Conservation (phyloP, 1,140 invertebrate species). For the Penaeus vannamei region DNA sequence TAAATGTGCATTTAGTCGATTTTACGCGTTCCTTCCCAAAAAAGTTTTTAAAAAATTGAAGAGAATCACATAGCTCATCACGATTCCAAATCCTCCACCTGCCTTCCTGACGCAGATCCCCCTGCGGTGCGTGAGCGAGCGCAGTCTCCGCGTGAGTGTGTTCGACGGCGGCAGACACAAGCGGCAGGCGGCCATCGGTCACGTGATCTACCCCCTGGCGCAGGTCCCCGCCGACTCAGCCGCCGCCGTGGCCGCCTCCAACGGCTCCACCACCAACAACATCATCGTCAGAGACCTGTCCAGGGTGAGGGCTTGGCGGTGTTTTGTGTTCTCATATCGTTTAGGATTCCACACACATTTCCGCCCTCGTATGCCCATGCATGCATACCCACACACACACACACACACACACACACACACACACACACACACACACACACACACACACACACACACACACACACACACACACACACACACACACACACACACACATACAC, state of each 20-base stretch:
- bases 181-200: slow-evolving; percentile 52
- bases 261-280: not conserved
- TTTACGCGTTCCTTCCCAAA: too few relatives aligned
- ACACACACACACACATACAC: too few relatives aligned
- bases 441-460: too few relatives aligned
- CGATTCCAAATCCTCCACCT: too few relatives aligned
- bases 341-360: not conserved
- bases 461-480: too few relatives aligned
- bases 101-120: slow-evolving; percentile 34
- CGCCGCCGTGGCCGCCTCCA: slow-evolving; percentile 1
- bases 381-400: too few relatives aligned
- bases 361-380: too few relatives aligned
- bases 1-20: too few relatives aligned
- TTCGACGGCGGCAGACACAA: slow-evolving; percentile 57
- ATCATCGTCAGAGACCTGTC: slow-evolving; percentile 45
- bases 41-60: too few relatives aligned
- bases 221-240: slow-evolving; percentile 42
- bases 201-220: slow-evolving; percentile 47
- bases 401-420: too few relatives aligned
- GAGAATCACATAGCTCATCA: too few relatives aligned
- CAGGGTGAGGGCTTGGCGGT: not conserved
- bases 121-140: slow-evolving; percentile 46
- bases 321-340: slow-evolving; percentile 12
- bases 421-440: too few relatives aligned
- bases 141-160: slow-evolving; percentile 52